Conservation (phyloP, 2,113 vertebrate genomes). For the Tringa solitaria region DNA sequence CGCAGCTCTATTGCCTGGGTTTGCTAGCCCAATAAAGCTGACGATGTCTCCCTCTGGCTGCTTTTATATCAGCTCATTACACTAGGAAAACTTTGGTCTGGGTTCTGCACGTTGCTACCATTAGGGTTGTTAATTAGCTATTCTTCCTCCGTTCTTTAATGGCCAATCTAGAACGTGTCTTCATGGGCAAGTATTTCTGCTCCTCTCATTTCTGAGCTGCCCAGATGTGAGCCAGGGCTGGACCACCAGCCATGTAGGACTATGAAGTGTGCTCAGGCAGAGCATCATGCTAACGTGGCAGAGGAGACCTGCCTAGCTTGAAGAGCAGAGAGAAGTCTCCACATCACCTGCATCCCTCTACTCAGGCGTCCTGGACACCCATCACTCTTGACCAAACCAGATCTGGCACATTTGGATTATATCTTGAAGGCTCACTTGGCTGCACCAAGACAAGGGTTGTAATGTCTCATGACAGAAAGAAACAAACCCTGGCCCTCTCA, state of each 20-base stretch:
- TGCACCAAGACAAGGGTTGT: not conserved
- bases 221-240: not conserved
- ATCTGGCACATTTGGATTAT: rapidly evolving
- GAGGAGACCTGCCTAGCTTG: not conserved
- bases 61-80: constrained; percentile 52
- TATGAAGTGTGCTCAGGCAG: not conserved
- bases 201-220: not conserved
- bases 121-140: not conserved
- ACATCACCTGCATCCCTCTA: not conserved
- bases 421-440: not conserved
- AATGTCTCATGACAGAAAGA: not conserved
- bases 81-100: not conserved
- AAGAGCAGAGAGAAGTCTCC: not conserved
- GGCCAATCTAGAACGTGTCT: not conserved
- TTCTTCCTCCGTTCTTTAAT: not conserved
- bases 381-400: not conserved
- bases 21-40: not conserved
- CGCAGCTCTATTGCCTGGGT: not conserved
- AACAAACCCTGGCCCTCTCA: not conserved
- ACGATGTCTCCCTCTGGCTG: constrained; percentile 60
- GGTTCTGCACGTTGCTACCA: not conserved
- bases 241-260: not conserved
- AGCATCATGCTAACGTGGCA: rapidly evolving
- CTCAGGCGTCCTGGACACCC: rapidly evolving
- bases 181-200: rapidly evolving